Base-by-base conservation (phyloP, 92 coral and sea anemone genomes). In the Chrysogorgia sp. region DNA sequence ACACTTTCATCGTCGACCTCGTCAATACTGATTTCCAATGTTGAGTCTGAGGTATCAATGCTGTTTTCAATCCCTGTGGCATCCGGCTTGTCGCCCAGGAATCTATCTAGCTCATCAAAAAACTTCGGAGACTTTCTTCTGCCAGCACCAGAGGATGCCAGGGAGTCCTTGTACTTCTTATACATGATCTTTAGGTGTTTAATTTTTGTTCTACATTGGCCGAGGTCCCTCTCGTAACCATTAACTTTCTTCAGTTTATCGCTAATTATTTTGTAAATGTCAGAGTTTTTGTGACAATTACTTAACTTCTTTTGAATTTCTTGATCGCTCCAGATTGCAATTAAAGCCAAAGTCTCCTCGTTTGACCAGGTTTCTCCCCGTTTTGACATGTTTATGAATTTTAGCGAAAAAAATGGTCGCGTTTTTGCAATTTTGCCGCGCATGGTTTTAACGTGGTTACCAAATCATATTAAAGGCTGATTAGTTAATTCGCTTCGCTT, bases 41-140 rank as follows among this genome's bases (percentile, higher is more conserved):
- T n/a, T n/a, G n/a, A n/a, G n/a, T n/a, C n/a, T n/a, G 19, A 41
- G 17, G 74, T 77, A 45, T 77, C 83, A 15, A 63, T 28, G 59
- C 26, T 40, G 37, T 77, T 52, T 29, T 58, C 63, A 40, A 77
- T 34, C 20, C 83, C 83, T 19, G 55, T 58, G 41, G 83, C 83
- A 43, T 62, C 83, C 26, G 75, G 83, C 59, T 56, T 62, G 70
- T 77, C 83, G 32, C 67, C 34, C 14, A 77, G 75, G 49, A 77
- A 60, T 17, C 33, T 45, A 32, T 77, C 83, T 35, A 62, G 60
- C 45, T 77, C 75, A 40, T 77, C 70, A 43, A 77, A 77, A 63
- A 62, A 56, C 83, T 29, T 62, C 10, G 80, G 80, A 17, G 65
- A 24, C 26, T 74, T 50, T 55, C 19, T 33, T 0, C 68, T 37